A percentile compares a stretch with the other conserved stretches of the same genome.
Conservation (phyloP, 1,140 invertebrate genomes). For the Euwallacea fornicatus region DNA sequence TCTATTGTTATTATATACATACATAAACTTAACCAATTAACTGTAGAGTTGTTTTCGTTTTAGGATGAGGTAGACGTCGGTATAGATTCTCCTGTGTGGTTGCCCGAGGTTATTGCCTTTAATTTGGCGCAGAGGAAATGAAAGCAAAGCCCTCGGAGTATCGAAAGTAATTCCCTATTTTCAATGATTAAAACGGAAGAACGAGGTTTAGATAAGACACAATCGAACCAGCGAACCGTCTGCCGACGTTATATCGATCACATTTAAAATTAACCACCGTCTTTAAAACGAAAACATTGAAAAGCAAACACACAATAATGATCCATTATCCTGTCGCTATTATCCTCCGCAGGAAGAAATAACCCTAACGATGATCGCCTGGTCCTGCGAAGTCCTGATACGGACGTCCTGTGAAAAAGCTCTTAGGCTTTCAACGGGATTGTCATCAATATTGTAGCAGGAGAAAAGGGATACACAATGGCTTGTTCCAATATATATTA, state of each 20-base stretch:
- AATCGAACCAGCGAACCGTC: background rate
- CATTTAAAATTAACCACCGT: slow-evolving; percentile 32
- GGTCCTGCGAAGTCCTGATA: slow-evolving; percentile 37
- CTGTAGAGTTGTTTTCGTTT: slow-evolving; percentile 30
- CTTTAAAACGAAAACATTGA: slow-evolving; percentile 39
- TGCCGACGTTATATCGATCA: background rate
- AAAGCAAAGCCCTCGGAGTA: slow-evolving; percentile 21
- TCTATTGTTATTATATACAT: slow-evolving; percentile 10
- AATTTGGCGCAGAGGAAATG: slow-evolving; percentile 29
- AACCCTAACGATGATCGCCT: slow-evolving; percentile 39
- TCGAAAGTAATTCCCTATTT: slow-evolving; percentile 39
- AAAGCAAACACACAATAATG: slow-evolving; percentile 40
- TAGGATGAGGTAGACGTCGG: slow-evolving; percentile 25
- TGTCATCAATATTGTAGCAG: slow-evolving; percentile 40
- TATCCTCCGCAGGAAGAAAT: slow-evolving; percentile 35
- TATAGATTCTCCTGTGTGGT: slow-evolving; percentile 31
- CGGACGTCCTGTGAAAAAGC: slow-evolving; percentile 39
- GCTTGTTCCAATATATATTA: slow-evolving; percentile 35
- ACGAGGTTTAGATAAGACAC: slow-evolving; percentile 31
- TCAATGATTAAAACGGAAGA: slow-evolving; percentile 37
- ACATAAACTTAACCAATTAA: slow-evolving; percentile 27
- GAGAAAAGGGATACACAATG: slow-evolving; percentile 28
- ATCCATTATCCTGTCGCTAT: slow-evolving; percentile 39
- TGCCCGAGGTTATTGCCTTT: slow-evolving; percentile 33
- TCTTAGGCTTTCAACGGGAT: slow-evolving; percentile 37